These are phyloP conservation scores for Cynodonichthys magdalenae DNA, from an alignment of 2,797 vertebrate genomes.

Conservation along the genomic window DNA sequence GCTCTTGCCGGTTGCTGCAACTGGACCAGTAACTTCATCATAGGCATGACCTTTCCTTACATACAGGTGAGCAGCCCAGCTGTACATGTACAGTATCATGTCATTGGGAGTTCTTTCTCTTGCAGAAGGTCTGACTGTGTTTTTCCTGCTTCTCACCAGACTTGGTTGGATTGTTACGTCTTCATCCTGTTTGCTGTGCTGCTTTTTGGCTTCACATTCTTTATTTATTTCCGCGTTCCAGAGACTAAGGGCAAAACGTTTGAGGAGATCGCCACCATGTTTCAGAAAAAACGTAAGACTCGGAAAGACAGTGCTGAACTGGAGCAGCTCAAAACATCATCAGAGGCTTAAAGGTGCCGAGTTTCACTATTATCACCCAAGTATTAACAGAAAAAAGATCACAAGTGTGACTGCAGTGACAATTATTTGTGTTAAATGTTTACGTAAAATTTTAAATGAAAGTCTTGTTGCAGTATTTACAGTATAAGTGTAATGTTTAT, in stretches of 20 bases:
- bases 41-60: slow-evolving; percentile 93
- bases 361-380: background rate
- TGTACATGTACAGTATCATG: too few species aligned
- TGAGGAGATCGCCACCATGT: slow-evolving; percentile 89
- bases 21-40: slow-evolving; percentile 95
- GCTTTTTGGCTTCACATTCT: slow-evolving; percentile 86
- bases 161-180: slow-evolving; percentile 83
- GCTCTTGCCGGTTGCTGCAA: slow-evolving; percentile 92
- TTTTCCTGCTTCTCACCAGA: slow-evolving; percentile 66
- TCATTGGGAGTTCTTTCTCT: background rate
- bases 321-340: slow-evolving; percentile 79
- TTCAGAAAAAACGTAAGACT: slow-evolving; percentile 78
- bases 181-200: slow-evolving; percentile 89
- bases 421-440: slow-evolving; percentile 15
- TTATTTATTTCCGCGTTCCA: slow-evolving; percentile 89
- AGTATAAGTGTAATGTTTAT: background rate
- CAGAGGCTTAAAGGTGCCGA: slow-evolving; percentile 74
- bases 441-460: slow-evolving; percentile 19
- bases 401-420: background rate
- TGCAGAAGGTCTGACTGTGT: background rate
- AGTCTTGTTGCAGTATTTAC: slow-evolving; percentile 14
- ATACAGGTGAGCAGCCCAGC: slow-evolving; percentile 82
- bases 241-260: slow-evolving; percentile 97
- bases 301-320: slow-evolving; percentile 79
- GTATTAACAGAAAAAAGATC: background rate